These are phyloP conservation scores for Diachrysia chrysitis DNA, from an alignment of 2,888 invertebrate genomes.

Conservation along the genomic window DNA sequence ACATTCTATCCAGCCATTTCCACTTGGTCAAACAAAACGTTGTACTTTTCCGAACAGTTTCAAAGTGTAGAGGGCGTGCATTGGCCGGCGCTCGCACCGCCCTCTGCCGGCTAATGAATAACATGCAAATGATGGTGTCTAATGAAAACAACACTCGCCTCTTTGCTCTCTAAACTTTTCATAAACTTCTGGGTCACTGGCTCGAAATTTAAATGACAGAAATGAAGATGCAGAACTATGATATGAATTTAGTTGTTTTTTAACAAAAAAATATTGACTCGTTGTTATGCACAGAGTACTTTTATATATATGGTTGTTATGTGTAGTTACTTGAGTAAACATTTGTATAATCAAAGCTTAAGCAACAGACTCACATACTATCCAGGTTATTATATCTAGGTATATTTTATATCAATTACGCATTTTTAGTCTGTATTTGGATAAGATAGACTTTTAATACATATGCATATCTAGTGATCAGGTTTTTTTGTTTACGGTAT, in stretches of 20 bases:
- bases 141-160: constrained; percentile 80
- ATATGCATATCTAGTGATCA: too few species aligned
- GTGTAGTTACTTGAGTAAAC: too few species aligned
- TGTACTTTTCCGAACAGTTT: constrained; percentile 54
- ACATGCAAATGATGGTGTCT: constrained; percentile 83
- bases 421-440: too few species aligned
- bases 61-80: constrained; percentile 50
- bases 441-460: too few species aligned
- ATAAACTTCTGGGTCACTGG: constrained; percentile 47
- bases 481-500: too few species aligned
- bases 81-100: constrained; percentile 55
- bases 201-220: constrained; percentile 55
- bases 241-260: not conserved
- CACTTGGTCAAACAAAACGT: constrained; percentile 43
- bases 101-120: constrained; percentile 80
- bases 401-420: too few species aligned
- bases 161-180: constrained; percentile 67
- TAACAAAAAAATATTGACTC: too few species aligned
- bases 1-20: not conserved
- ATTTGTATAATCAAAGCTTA: too few species aligned
- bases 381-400: too few species aligned
- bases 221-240: constrained; percentile 20
- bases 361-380: too few species aligned
- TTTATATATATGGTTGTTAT: too few species aligned
- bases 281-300: not conserved